Evolutionary conservation across 2,113 vertebrate genomes (phyloP).

Genomic region (Tautogolabrus adspersus): DNA sequence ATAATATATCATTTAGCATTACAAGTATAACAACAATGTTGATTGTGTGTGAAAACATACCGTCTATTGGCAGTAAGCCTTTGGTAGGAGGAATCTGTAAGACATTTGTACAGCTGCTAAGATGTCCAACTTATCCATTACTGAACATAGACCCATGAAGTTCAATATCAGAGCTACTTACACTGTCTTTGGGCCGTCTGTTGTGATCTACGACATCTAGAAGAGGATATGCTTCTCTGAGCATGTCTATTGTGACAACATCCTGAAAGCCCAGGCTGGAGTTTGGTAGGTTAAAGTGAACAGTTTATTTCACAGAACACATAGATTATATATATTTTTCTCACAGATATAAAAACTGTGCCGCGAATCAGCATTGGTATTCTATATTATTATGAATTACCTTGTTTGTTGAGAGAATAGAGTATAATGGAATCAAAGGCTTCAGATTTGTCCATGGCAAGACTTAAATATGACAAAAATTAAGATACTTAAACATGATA

Average conservation of each 20-base stretch:
- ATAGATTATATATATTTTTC: not conserved
- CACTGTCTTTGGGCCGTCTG: slow-evolving; percentile 89
- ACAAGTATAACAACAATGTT: not conserved
- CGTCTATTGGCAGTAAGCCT: slow-evolving; percentile 90
- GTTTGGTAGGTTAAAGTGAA: slow-evolving; percentile 66
- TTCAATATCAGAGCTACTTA: slow-evolving; percentile 66
- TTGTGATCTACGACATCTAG: slow-evolving; percentile 94
- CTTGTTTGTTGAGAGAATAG: too few species aligned
- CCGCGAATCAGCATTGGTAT: too few species aligned
- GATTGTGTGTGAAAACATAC: slow-evolving; percentile 74
- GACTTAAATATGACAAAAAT: not conserved
- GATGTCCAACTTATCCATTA: not conserved
- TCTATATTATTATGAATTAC: too few species aligned
- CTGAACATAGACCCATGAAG: not conserved
- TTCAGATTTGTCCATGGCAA: too few species aligned
- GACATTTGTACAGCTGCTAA: slow-evolving; percentile 20
- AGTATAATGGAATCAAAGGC: too few species aligned
- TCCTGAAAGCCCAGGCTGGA: slow-evolving; percentile 91
- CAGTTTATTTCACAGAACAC: not conserved
- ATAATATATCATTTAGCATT: not conserved
- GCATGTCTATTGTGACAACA: slow-evolving; percentile 90
- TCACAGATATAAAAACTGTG: too few species aligned
- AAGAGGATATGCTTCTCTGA: slow-evolving; percentile 90
- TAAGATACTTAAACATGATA: not conserved
- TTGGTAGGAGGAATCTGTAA: slow-evolving; percentile 83